A percentile compares a stretch with the other conserved stretches of the same genome.
phyloP scores from a whole-genome alignment of 1,140 invertebrate genomes.

The Pseudomyrmex flavicornis region DNA sequence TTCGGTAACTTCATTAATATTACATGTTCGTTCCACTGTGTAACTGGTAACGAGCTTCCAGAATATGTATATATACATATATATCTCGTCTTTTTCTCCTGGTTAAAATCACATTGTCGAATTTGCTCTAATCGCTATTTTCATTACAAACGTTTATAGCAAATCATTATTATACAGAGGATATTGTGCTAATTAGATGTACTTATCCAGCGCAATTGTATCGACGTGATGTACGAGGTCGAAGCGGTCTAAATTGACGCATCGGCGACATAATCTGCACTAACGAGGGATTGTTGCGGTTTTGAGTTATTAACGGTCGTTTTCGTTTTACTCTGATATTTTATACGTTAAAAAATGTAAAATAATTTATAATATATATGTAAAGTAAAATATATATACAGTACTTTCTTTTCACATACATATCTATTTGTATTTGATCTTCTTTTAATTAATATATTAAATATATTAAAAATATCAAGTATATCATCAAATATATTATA shows the following conservation, averaged over 20 bases:
- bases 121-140: not conserved
- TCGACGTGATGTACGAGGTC: conserved; percentile 24
- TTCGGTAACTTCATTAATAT: not conserved
- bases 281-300: conserved; percentile 49
- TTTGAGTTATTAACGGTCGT: not conserved
- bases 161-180: not conserved
- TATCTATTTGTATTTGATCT: not conserved
- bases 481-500: no score
- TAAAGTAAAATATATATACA: not conserved
- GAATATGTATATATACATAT: not conserved
- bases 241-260: conserved; percentile 42
- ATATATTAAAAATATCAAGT: no score
- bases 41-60: no score
- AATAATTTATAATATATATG: not conserved
- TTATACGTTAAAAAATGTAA: not conserved
- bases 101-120: not conserved
- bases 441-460: not conserved
- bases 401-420: not conserved
- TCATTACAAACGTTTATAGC: not conserved
- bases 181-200: conserved; percentile 39
- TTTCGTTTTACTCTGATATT: conserved; percentile 9
- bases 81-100: not conserved
- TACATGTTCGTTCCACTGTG: not conserved
- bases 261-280: conserved; percentile 35
- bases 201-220: conserved; percentile 39